Conservation (phyloP, 2,113 vertebrate genomes). For the Thamnaconus septentrionalis region DNA sequence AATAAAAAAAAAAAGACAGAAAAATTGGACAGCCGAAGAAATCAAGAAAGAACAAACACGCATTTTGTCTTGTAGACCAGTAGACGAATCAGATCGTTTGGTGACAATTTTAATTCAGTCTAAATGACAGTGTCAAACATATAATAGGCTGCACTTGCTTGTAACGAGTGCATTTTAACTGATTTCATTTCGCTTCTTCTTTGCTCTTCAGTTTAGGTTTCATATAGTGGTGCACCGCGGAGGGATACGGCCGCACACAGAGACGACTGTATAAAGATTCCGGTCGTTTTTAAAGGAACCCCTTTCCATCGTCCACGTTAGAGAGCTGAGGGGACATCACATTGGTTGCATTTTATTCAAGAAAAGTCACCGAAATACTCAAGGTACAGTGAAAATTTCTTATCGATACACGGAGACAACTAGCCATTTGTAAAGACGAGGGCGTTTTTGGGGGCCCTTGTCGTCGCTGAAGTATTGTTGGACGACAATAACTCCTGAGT, state of each 20-base stretch:
- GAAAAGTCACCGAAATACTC: constrained; percentile 69
- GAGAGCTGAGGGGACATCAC: constrained; percentile 65
- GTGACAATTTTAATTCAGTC: too few relatives aligned
- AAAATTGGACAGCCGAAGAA: too few relatives aligned
- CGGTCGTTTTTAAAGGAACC: constrained; percentile 66
- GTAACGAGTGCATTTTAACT: too few relatives aligned
- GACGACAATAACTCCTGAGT: constrained; percentile 17
- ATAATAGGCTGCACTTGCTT: too few relatives aligned
- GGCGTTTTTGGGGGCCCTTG: not conserved
- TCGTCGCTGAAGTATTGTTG: accelerated
- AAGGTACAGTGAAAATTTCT: constrained; percentile 55
- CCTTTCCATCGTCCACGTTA: constrained; percentile 75
- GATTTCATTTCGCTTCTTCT: too few relatives aligned
- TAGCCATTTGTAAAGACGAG: not conserved
- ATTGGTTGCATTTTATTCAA: constrained; percentile 76
- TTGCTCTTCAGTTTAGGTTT: not conserved
- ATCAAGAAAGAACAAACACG: too few relatives aligned
- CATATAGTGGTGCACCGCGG: constrained; percentile 59
- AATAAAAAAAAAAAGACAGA: too few relatives aligned
- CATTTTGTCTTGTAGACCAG: too few relatives aligned
- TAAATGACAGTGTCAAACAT: too few relatives aligned
- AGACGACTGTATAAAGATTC: constrained; percentile 75
- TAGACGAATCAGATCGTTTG: too few relatives aligned
- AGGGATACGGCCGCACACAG: constrained; percentile 69
- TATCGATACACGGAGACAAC: accelerated